These are phyloP conservation scores for Orbicella faveolata DNA, from an alignment of 64 coral and sea anemone species.

Conservation along the genomic window DNA sequence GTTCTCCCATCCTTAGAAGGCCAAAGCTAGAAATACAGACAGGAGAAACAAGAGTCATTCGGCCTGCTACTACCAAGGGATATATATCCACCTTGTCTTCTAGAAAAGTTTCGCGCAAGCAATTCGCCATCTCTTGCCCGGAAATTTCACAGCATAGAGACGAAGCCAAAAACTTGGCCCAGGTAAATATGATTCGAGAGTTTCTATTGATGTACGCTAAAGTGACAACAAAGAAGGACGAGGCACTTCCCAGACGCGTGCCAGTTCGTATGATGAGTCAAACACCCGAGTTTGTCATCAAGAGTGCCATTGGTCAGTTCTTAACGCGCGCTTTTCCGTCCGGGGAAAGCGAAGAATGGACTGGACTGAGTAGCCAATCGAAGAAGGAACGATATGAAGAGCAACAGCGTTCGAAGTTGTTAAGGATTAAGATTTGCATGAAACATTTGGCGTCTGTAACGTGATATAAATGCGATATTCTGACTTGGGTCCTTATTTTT, in stretches of 20 bases:
- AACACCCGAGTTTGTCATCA: conserved; percentile 65
- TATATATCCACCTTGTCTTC: conserved; percentile 16
- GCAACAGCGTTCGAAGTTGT: conserved; percentile 48
- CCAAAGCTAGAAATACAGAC: background rate
- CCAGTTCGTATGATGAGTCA: conserved; percentile 65
- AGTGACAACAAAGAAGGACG: conserved; percentile 26
- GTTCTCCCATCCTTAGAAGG: background rate
- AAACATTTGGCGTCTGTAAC: conserved; percentile 57
- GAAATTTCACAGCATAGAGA: background rate
- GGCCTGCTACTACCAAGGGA: background rate
- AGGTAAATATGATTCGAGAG: conserved; percentile 40
- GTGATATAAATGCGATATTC: background rate
- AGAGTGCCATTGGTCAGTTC: conserved; percentile 74
- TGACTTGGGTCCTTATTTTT: too few relatives aligned
- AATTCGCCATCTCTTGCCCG: background rate
- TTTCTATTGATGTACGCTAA: conserved; percentile 73
- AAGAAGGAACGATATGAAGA: conserved; percentile 46
- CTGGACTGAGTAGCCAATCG: background rate
- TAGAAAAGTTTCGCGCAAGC: background rate
- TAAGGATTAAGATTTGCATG: conserved; percentile 76
- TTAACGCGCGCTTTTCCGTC: conserved; percentile 48
- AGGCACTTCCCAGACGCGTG: background rate
- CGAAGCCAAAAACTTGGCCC: conserved; percentile 5
- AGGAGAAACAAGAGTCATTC: conserved; percentile 13
- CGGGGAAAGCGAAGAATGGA: conserved; percentile 33